Evolutionary conservation across 37 sponge, comb jelly and placozoan genomes (phyloP).

Genomic region (Bolinopsis microptera): DNA sequence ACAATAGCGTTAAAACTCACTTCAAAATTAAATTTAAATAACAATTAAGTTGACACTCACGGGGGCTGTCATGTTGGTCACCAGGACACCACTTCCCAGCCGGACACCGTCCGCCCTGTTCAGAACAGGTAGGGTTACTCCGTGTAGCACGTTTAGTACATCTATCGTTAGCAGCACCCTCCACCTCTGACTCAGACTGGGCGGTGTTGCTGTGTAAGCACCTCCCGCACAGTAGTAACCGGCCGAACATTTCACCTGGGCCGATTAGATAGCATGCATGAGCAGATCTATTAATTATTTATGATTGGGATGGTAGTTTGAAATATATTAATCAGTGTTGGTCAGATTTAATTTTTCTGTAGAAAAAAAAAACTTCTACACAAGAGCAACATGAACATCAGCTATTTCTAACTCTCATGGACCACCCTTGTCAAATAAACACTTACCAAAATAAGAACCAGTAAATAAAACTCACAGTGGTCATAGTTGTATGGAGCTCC

Average conservation of each 20-base stretch:
- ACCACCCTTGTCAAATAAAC: no score
- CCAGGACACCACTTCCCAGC: conserved; percentile 59
- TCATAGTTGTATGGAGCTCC: neutral
- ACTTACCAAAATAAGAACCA: no score
- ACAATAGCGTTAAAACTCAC: no score
- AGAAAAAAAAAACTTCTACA: no score
- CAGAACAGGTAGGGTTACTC: conserved; percentile 46
- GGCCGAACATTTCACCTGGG: conserved; percentile 38
- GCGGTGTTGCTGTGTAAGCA: conserved; percentile 19
- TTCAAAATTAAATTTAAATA: no score
- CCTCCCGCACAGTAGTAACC: conserved; percentile 63
- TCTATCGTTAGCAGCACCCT: no score
- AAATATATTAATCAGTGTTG: no score
- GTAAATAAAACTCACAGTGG: neutral
- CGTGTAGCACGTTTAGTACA: conserved; percentile 14
- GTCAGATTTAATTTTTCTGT: no score
- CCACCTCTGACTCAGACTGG: no score
- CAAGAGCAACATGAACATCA: no score
- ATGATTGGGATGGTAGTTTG: neutral
- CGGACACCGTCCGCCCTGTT: conserved; percentile 63
- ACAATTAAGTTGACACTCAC: no score
- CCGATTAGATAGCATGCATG: neutral
- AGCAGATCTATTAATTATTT: neutral
- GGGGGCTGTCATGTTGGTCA: neutral
- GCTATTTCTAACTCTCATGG: no score